These are phyloP conservation scores for Falco punctatus DNA, from an alignment of 2,113 vertebrate species.

Conservation along the genomic window DNA sequence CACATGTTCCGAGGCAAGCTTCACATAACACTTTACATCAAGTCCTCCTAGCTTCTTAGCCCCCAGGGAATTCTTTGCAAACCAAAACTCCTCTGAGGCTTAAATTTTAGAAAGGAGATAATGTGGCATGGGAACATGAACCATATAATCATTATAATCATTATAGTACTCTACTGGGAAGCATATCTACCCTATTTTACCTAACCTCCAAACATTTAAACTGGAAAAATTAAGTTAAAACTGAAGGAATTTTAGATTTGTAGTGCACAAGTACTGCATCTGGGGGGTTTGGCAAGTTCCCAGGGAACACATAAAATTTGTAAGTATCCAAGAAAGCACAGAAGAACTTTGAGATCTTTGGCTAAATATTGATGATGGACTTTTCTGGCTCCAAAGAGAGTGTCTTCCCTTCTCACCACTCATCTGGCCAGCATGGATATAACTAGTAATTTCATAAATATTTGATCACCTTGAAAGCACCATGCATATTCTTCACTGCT, in stretches of 20 bases:
- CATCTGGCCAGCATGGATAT: not conserved
- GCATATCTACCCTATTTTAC: not conserved
- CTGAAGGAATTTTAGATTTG: not conserved
- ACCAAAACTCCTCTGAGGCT: not conserved
- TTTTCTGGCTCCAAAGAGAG: not conserved
- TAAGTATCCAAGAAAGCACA: not conserved
- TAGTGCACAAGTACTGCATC: not conserved
- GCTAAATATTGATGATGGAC: not conserved
- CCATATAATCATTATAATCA: not conserved
- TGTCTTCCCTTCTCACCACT: not conserved
- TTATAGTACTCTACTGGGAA: not conserved
- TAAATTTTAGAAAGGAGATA: constrained; percentile 19
- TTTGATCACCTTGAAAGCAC: not conserved
- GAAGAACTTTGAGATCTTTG: not conserved
- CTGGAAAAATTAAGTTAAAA: not conserved
- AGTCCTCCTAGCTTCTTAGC: not conserved
- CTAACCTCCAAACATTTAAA: not conserved
- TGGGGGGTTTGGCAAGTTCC: not conserved
- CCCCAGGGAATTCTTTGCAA: not conserved
- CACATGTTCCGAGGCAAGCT: constrained; percentile 6
- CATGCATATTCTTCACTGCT: not conserved
- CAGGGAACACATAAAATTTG: not conserved
- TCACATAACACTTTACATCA: not conserved
- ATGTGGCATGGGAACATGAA: not conserved
- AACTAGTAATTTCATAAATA: not conserved